These are phyloP conservation scores for Albula goreensis DNA, from an alignment of 2,113 vertebrate genomes.

Conservation along the genomic window DNA sequence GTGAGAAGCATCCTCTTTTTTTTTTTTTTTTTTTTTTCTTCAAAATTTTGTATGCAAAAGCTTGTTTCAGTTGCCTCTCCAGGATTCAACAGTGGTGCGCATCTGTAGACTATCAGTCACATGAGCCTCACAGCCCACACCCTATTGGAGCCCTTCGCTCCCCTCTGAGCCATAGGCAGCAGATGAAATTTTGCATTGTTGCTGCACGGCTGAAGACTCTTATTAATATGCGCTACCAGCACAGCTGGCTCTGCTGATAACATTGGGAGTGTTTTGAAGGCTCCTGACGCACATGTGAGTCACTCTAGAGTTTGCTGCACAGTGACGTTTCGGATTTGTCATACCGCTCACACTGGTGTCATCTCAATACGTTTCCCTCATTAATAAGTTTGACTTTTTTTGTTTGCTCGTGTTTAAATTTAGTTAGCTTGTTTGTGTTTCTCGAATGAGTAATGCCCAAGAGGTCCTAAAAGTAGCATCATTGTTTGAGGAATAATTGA, in stretches of 20 bases:
- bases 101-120: neutral
- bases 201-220: neutral
- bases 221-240: neutral
- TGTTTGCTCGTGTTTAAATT: neutral
- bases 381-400: neutral
- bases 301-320: neutral
- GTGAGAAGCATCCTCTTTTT: constrained; percentile 60
- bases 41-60: neutral
- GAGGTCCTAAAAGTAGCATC: neutral
- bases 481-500: neutral
- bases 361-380: neutral
- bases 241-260: neutral
- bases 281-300: neutral
- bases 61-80: neutral
- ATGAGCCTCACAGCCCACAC: neutral
- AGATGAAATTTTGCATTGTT: neutral
- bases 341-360: neutral
- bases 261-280: neutral
- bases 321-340: neutral
- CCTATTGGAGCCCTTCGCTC: neutral
- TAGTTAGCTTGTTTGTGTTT: neutral
- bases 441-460: neutral
- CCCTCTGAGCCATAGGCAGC: neutral
- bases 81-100: neutral
- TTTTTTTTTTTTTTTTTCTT: neutral